A percentile compares a stretch with the other conserved stretches of the same genome.
Evolutionary conservation across 2,797 vertebrate species (phyloP).

Genomic region (Lagorchestes hirsutus): DNA sequence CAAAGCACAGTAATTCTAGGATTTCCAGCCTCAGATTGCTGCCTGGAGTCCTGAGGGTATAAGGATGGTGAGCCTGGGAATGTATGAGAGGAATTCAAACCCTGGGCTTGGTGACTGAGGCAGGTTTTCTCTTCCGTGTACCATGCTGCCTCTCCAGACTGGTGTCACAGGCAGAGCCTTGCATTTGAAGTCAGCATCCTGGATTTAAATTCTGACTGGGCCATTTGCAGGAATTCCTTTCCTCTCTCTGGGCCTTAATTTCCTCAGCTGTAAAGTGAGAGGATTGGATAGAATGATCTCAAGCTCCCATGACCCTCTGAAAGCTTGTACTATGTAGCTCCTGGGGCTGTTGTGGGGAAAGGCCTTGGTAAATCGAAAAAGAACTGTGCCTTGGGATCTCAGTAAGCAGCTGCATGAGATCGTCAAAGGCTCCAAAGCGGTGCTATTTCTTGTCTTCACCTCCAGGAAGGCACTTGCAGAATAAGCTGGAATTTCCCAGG

Average conservation of each 20-base stretch:
- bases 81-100: fast-evolving
- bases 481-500: neutral
- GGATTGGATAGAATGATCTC: neutral
- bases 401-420: slow-evolving; percentile 19
- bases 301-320: neutral
- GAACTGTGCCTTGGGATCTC: neutral
- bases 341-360: neutral
- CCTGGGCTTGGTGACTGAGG: fast-evolving
- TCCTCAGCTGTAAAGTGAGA: neutral
- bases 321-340: neutral
- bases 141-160: neutral
- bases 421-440: neutral
- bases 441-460: slow-evolving; percentile 2
- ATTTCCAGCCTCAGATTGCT: too few species aligned
- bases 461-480: slow-evolving; percentile 26
- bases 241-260: neutral
- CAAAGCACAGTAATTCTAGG: neutral
- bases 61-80: fast-evolving
- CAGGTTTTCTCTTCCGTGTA: fast-evolving
- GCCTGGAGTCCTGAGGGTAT: fast-evolving
- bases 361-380: neutral
- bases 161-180: neutral
- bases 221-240: neutral
- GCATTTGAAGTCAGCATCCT: neutral
- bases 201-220: neutral